Percentiles rank a stretch among this genome's conserved stretches.
Conservation (phyloP, 1,140 invertebrate species). For the Dendroctonus ponderosae region DNA sequence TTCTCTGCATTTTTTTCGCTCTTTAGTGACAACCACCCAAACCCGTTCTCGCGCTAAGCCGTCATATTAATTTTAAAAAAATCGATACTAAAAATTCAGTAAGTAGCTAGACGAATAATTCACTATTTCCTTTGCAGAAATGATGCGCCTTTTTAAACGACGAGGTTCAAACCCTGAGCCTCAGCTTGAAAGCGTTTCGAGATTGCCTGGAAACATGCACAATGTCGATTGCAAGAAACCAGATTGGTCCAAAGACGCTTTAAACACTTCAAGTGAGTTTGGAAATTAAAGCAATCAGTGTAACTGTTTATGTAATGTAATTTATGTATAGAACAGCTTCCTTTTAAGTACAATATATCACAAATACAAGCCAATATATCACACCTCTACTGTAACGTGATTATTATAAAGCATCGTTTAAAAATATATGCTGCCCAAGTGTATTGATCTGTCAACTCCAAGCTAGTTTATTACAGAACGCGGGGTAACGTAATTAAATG, state of each 20-base stretch:
- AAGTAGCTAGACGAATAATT: background rate
- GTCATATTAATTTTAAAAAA: background rate
- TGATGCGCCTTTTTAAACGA: slow-evolving; percentile 44
- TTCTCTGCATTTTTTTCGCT: too few relatives aligned
- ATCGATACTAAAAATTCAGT: background rate
- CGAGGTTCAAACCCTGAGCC: slow-evolving; percentile 45
- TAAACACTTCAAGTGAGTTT: slow-evolving; percentile 14
- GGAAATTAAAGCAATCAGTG: background rate
- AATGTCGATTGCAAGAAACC: background rate
- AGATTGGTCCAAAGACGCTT: background rate
- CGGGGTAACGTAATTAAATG: too few relatives aligned
- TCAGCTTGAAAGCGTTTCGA: slow-evolving; percentile 41
- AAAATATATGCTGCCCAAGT: too few relatives aligned
- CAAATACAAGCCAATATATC: too few relatives aligned
- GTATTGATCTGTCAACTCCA: too few relatives aligned
- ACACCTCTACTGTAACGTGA: too few relatives aligned
- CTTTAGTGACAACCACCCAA: background rate
- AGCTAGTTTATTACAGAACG: too few relatives aligned
- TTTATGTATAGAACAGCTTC: too few relatives aligned
- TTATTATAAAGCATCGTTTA: too few relatives aligned
- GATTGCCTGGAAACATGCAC: slow-evolving; percentile 28
- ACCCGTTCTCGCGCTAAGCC: background rate
- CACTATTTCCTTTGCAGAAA: slow-evolving; percentile 21
- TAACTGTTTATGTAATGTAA: too few relatives aligned
- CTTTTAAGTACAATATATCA: too few relatives aligned